Conservation (phyloP, 2,888 invertebrate species). For the Melipona bicolor region DNA sequence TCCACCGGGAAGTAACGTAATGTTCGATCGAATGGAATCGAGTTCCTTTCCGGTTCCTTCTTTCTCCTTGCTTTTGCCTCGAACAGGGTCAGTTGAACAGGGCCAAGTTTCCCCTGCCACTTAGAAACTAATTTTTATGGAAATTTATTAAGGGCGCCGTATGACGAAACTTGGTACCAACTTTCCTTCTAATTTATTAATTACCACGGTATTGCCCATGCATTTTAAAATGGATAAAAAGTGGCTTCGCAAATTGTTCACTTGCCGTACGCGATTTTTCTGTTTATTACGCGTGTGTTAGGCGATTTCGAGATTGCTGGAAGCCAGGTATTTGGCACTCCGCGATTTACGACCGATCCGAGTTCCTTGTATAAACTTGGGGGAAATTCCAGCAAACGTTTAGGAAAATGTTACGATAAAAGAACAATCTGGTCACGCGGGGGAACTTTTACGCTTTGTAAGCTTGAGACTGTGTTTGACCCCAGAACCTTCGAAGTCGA, state of each 20-base stretch:
- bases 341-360: too few relatives aligned
- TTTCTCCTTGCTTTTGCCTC: neutral
- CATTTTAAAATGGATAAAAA: neutral
- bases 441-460: too few relatives aligned
- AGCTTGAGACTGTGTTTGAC: too few relatives aligned
- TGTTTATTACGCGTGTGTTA: too few relatives aligned
- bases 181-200: conserved; percentile 18
- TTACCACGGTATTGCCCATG: neutral
- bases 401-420: too few relatives aligned
- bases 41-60: neutral
- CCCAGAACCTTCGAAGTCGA: too few relatives aligned
- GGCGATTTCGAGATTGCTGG: too few relatives aligned
- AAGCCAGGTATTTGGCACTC: too few relatives aligned
- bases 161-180: neutral
- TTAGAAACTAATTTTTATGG: conserved; percentile 25
- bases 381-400: too few relatives aligned
- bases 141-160: conserved; percentile 21
- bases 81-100: neutral
- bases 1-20: neutral
- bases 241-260: neutral
- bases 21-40: neutral
- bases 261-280: neutral
- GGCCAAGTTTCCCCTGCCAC: neutral
- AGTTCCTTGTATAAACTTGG: too few relatives aligned
- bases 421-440: neutral